Conservation (phyloP, 64 coral and sea anemone species). For the Montipora cactus region DNA sequence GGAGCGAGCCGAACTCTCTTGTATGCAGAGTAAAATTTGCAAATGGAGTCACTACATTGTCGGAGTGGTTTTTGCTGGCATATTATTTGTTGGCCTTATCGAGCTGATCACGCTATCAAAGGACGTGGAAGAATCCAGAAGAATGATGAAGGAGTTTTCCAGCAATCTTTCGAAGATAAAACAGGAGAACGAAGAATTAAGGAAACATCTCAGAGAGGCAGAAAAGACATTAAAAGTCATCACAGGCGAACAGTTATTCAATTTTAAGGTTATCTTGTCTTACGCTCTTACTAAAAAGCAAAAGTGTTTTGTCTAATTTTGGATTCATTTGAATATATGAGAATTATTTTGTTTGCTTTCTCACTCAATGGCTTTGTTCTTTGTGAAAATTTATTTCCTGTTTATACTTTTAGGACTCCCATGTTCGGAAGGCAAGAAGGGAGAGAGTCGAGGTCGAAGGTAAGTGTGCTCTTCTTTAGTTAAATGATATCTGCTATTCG, state of each 20-base stretch:
- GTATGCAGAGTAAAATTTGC: background rate
- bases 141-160: background rate
- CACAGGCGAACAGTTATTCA: background rate
- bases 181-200: constrained; percentile 12
- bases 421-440: background rate
- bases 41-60: background rate
- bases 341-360: too few species aligned
- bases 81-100: background rate
- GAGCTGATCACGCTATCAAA: background rate
- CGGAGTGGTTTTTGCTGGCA: background rate
- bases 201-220: background rate
- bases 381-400: background rate
- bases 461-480: background rate
- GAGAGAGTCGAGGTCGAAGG: background rate
- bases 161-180: background rate
- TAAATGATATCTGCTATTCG: background rate
- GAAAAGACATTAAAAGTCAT: background rate
- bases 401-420: background rate
- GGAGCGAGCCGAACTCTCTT: background rate
- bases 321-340: too few species aligned
- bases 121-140: constrained; percentile 19
- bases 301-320: too few species aligned
- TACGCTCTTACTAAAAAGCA: background rate
- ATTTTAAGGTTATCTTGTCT: background rate
- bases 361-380: background rate